These are phyloP conservation scores for Stenolophus ochropezus DNA, from an alignment of 2,888 invertebrate species.

Conservation along the genomic window DNA sequence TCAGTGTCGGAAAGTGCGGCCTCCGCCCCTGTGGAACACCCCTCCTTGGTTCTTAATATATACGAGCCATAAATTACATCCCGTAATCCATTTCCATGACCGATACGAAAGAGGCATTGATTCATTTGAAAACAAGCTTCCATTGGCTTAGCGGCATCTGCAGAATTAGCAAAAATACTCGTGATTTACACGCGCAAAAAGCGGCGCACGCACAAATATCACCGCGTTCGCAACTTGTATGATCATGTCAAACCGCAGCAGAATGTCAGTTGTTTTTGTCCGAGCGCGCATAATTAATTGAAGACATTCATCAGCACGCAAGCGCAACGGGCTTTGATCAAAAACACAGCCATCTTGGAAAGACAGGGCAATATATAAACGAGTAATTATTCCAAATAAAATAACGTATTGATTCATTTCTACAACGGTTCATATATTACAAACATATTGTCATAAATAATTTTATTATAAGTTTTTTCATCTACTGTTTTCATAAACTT, in stretches of 20 bases:
- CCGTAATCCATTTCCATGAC: slow-evolving; percentile 19
- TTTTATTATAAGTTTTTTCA: no score
- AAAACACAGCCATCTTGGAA: background rate
- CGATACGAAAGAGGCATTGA: slow-evolving; percentile 10
- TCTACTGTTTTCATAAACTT: no score
- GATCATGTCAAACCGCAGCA: background rate
- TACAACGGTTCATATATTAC: background rate
- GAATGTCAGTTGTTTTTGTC: background rate
- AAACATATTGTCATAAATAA: background rate
- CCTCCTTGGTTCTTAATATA: slow-evolving; percentile 46
- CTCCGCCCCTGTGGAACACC: background rate
- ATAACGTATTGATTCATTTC: background rate
- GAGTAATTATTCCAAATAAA: background rate
- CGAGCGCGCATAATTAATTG: background rate
- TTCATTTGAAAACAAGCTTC: slow-evolving; percentile 23
- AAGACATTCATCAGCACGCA: background rate
- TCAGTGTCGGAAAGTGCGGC: background rate
- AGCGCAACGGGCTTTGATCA: background rate
- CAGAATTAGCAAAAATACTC: slow-evolving; percentile 12
- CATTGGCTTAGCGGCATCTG: background rate
- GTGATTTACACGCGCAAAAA: background rate
- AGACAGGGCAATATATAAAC: background rate
- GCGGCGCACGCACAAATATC: background rate
- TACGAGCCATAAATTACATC: slow-evolving; percentile 40
- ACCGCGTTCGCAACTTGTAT: background rate